Base-by-base conservation (phyloP, 2,888 invertebrate genomes). In the Tipula unca region DNA sequence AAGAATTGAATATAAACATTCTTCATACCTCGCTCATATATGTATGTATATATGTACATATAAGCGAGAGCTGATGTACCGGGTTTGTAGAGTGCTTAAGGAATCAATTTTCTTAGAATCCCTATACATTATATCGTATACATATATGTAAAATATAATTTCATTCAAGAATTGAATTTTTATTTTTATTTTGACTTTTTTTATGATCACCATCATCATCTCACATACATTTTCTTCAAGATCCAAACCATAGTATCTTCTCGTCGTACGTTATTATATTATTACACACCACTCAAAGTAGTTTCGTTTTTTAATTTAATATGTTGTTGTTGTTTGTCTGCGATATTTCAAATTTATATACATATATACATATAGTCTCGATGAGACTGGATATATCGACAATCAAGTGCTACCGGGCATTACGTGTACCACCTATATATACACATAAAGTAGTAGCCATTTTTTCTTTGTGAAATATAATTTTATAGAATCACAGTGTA, bases 371-470 rank as follows among this genome's bases (percentile, higher is more conserved):
- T n/a, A n/a, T n/a, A n/a, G n/a, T n/a, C 89, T 89, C 89, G 90
- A 90, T 89, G 87, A 88, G 89, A 89, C 90, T 89, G 89, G 89
- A 90, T 90, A n/a, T n/a, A 90, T 90, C 90, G 90, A 90, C 90
- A 89, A 89, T 87, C 89, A 89, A 90, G 89, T 89, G 90, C 90
- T 90, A 90, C 90, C 89, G 90, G 90, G 90, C 90, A 90, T 89
- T 90, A 86, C 69, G 20, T 69, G 20, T 39, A 32, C 32, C 32
- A 32, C 32, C 32, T 32, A 32, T 32, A 32, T 32, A 32, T 32
- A 32, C n/a, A n/a, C n/a, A n/a, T n/a, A n/a, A n/a, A n/a, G n/a
- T n/a, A n/a, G n/a, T n/a, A n/a, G n/a, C n/a, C n/a, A n/a, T n/a
- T n/a, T n/a, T n/a, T n/a, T n/a, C n/a, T n/a, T n/a, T n/a, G n/a